These are phyloP conservation scores for Pseudomyrmex dendroicus DNA, from an alignment of 1,140 invertebrate genomes.

Conservation along the genomic window DNA sequence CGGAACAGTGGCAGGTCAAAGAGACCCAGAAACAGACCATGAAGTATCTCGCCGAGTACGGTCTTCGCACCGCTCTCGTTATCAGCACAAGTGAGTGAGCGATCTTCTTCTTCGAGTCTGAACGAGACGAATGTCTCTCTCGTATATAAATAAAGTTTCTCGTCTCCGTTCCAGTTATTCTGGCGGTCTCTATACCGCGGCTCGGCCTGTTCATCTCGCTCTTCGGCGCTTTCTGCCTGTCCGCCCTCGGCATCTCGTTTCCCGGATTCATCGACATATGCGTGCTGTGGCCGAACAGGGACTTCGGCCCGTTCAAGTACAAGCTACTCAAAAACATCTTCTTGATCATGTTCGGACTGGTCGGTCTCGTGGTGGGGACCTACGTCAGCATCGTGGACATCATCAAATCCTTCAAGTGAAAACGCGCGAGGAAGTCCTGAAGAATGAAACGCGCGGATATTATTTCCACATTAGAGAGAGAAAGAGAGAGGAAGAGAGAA, in stretches of 20 bases:
- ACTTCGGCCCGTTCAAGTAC: conserved; percentile 83
- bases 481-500: too few species aligned
- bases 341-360: conserved; percentile 88
- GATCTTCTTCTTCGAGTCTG: too few species aligned
- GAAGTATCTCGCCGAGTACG: conserved; percentile 68
- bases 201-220: conserved; percentile 94
- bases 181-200: conserved; percentile 91
- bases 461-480: too few species aligned
- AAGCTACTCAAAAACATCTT: conserved; percentile 86
- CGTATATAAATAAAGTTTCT: conserved; percentile 37
- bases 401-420: conserved; percentile 79
- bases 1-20: conserved; percentile 81
- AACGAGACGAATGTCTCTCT: conserved; percentile 8
- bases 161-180: conserved; percentile 86
- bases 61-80: conserved; percentile 88
- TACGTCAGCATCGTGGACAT: conserved; percentile 89
- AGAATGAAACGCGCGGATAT: too few species aligned
- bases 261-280: conserved; percentile 93
- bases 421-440: too few species aligned
- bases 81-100: conserved; percentile 90
- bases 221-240: conserved; percentile 93
- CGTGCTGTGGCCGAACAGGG: conserved; percentile 85
- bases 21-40: too few species aligned
- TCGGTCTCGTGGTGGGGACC: conserved; percentile 90
- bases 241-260: conserved; percentile 92